Conservation (phyloP, 2,888 invertebrate species). For the Volucella zonaria region DNA sequence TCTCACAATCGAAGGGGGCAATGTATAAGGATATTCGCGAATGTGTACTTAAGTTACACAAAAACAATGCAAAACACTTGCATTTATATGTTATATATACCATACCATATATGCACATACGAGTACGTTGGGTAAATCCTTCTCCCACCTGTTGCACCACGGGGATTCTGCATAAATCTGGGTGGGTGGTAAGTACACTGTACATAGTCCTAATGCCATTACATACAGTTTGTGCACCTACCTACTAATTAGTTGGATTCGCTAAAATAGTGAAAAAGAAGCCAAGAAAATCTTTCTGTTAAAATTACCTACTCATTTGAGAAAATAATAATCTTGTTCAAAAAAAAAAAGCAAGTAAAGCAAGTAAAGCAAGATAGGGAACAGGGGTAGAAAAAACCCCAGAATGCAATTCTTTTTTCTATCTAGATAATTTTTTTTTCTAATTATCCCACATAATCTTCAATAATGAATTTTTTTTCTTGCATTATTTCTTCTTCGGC, state of each 20-base stretch:
- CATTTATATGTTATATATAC: too few relatives aligned
- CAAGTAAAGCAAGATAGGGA: constrained; percentile 1
- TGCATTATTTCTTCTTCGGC: background rate
- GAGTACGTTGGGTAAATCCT: too few relatives aligned
- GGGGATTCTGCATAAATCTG: background rate
- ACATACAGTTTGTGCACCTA: background rate
- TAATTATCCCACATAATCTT: constrained; percentile 63
- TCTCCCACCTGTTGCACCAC: constrained; percentile 36
- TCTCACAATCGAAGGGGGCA: too few relatives aligned
- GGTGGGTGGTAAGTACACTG: background rate
- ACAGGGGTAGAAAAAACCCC: constrained; percentile 2
- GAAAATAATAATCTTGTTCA: background rate
- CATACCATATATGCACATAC: too few relatives aligned
- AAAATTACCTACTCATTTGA: background rate
- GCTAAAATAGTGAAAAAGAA: constrained; percentile 22
- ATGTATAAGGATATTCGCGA: too few relatives aligned
- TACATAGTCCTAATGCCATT: constrained; percentile 1
- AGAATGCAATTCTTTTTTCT: constrained; percentile 46
- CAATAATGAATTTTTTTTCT: constrained; percentile 53
- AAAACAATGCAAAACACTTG: too few relatives aligned
- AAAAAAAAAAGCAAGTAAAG: too few relatives aligned
- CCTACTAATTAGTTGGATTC: constrained; percentile 46
- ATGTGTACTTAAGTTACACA: too few relatives aligned
- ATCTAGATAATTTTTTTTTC: constrained; percentile 38
- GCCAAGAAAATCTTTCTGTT: background rate